Base-by-base conservation (phyloP, 2,113 vertebrate species). In the Uria lomvia region DNA sequence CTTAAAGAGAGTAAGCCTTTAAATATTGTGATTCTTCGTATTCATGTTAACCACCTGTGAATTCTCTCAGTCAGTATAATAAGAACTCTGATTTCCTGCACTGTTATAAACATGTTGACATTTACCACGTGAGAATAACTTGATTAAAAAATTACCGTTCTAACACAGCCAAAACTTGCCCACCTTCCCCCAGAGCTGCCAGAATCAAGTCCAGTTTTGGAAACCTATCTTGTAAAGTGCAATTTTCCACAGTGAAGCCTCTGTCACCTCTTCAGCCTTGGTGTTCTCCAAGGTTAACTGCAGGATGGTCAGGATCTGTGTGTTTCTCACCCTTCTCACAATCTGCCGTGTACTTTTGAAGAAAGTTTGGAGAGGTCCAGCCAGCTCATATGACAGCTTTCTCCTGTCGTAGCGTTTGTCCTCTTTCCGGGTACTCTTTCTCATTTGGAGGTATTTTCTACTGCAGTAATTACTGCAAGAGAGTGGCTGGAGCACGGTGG, bases 221-320 rank as follows among this genome's bases (percentile, higher is more conserved):
- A 83, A 88, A 22, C 34, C 40, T 27, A 20, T 16, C 32, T n/a
- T 47, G 53, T 43, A 6, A 43, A 59, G 38, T 11, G 21, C 65
- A 40, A 3, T 26, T 38, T 60, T 5, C 36, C 50, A 32, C 0
- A 22, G 17, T 1, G 0, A 70, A 63, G 34, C 16, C 2, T 11
- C 32, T 14, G 26, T 20, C 21, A 15, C 15, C 53, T 45, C 43
- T 30, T 34, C 56, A 71, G 26, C 75, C 20, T 42, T 13, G 14
- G 23, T 15, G 12, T 4, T 34, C 9, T 38, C 43, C 43, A 9
- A 12, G 29, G 29, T 2, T 24, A 43, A 15, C 22, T 17, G n/a
- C 56, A 15, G 32, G 29, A 29, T 1, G 4, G 34, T 5, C 50
- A 26, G 14, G 15, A 34, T 21, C 38, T 45, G 42, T 5, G n/a